Percentiles rank a stretch among this genome's conserved stretches.
These are phyloP conservation scores for Phaethon lepturus DNA, from an alignment of 2,113 vertebrate genomes.

Conservation along the genomic window DNA sequence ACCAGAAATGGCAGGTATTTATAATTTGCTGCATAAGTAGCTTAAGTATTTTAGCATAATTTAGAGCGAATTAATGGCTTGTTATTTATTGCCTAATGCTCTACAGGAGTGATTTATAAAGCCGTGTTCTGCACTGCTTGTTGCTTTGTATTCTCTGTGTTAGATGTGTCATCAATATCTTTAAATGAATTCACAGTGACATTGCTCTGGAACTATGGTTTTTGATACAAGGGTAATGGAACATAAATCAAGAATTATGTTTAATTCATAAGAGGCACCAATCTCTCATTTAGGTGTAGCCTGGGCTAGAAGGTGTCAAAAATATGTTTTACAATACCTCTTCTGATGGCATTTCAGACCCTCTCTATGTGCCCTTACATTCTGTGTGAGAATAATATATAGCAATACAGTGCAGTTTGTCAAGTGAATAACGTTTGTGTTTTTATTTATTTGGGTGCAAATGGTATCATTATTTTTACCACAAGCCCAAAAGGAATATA, in stretches of 20 bases:
- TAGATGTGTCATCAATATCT: slow-evolving; percentile 77
- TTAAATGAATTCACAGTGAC: slow-evolving; percentile 80
- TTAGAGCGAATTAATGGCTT: slow-evolving; percentile 69
- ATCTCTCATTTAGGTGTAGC: slow-evolving; percentile 73
- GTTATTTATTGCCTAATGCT: slow-evolving; percentile 75
- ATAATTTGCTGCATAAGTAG: slow-evolving; percentile 61
- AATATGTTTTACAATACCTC: slow-evolving; percentile 76
- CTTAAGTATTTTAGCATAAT: slow-evolving; percentile 74
- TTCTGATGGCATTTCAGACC: slow-evolving; percentile 72
- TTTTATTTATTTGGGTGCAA: slow-evolving; percentile 66
- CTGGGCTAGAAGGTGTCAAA: slow-evolving; percentile 74
- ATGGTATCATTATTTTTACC: slow-evolving; percentile 61
- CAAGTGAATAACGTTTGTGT: slow-evolving; percentile 62
- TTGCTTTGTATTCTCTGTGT: slow-evolving; percentile 70
- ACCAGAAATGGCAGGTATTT: slow-evolving; percentile 37
- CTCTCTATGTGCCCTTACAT: slow-evolving; percentile 21
- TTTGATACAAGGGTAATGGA: slow-evolving; percentile 76
- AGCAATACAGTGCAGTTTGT: slow-evolving; percentile 53
- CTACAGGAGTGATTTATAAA: slow-evolving; percentile 77
- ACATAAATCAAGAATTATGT: slow-evolving; percentile 83
- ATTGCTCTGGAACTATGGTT: slow-evolving; percentile 75
- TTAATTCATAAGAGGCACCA: slow-evolving; percentile 81
- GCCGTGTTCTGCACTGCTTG: slow-evolving; percentile 34
- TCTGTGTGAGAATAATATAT: slow-evolving; percentile 65
- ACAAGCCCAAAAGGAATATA: slow-evolving; percentile 18